A percentile compares a stretch with the other conserved stretches of the same genome.
These are phyloP conservation scores for Ceratitis capitata DNA, from an alignment of 1,140 invertebrate species.

Conservation along the genomic window DNA sequence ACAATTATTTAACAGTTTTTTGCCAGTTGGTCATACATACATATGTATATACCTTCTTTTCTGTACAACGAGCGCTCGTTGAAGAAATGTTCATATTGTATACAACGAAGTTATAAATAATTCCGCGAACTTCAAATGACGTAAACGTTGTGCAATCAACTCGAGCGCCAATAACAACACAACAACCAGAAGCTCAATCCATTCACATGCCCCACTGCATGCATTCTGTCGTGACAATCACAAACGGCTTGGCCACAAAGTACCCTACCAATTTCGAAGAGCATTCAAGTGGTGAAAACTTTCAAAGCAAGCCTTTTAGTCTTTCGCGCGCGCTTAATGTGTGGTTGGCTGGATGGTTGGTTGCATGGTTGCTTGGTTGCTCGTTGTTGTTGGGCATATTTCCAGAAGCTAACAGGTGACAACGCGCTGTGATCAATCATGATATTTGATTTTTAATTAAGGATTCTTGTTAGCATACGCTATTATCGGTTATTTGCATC, in stretches of 20 bases:
- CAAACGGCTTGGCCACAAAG: background rate
- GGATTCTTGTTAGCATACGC: constrained; percentile 62
- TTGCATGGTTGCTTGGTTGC: background rate
- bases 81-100: background rate
- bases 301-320: background rate
- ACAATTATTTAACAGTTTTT: too few species aligned
- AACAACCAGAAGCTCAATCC: constrained; percentile 33
- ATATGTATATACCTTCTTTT: background rate
- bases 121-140: constrained; percentile 49
- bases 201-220: background rate
- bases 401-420: constrained; percentile 66
- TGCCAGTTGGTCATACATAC: too few species aligned
- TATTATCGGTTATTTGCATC: constrained; percentile 37
- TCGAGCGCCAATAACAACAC: constrained; percentile 40
- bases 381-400: constrained; percentile 61
- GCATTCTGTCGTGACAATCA: background rate
- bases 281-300: background rate
- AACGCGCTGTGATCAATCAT: constrained; percentile 64
- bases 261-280: background rate
- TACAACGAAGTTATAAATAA: constrained; percentile 16
- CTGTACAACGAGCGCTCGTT: background rate
- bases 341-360: too few species aligned
- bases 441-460: constrained; percentile 65
- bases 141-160: constrained; percentile 44
- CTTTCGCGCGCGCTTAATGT: constrained; percentile 4